Evolutionary conservation across 2,797 vertebrate species (phyloP).

Genomic region (Carcharodon carcharias): DNA sequence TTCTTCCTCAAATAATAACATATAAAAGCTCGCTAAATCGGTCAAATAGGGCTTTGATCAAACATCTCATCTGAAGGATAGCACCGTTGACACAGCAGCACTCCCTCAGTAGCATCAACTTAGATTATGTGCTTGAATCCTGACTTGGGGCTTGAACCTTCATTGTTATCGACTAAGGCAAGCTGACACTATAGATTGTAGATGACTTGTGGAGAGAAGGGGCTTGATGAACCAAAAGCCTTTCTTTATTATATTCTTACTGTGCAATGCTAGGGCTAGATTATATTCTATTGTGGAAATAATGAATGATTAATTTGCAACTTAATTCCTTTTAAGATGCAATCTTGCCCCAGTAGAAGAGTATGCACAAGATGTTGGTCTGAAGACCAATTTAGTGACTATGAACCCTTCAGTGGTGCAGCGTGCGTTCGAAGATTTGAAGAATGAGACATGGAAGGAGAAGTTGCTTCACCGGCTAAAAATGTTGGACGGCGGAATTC

Average conservation of each 20-base stretch:
- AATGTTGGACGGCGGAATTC: slow-evolving; percentile 79
- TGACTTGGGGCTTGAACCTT: background rate
- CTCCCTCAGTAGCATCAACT: background rate
- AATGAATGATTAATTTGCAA: background rate
- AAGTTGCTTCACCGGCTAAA: slow-evolving; percentile 77
- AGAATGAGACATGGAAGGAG: slow-evolving; percentile 75
- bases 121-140: background rate
- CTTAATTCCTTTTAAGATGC: slow-evolving; percentile 60
- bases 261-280: background rate
- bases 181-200: background rate
- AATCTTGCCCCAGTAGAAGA: slow-evolving; percentile 93
- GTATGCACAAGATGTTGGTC: slow-evolving; percentile 74
- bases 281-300: background rate
- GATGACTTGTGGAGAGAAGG: background rate
- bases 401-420: slow-evolving; percentile 98
- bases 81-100: background rate
- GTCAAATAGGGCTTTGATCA: background rate
- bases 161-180: background rate
- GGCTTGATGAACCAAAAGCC: background rate
- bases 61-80: background rate
- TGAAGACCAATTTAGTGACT: slow-evolving; percentile 81
- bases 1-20: background rate
- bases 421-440: slow-evolving; percentile 86
- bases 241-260: background rate
- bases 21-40: background rate